A percentile compares a stretch with the other conserved stretches of the same genome.
These are phyloP conservation scores for Varanus komodoensis DNA, from an alignment of 2,113 vertebrate genomes.

Conservation along the genomic window DNA sequence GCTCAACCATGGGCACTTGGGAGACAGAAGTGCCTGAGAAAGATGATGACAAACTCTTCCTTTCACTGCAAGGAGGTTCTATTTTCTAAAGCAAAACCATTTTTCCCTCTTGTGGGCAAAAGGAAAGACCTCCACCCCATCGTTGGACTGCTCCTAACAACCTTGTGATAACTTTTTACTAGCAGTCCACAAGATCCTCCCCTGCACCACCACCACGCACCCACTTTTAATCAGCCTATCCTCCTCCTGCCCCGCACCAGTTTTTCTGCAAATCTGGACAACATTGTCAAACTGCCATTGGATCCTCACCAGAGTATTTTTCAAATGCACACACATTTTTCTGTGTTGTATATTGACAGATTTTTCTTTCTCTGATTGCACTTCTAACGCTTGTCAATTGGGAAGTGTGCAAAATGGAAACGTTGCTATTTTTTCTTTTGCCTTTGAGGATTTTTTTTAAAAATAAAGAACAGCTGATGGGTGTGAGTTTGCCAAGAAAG, in stretches of 20 bases:
- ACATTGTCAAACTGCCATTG: not conserved
- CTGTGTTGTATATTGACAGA: not conserved
- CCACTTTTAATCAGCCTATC: not conserved
- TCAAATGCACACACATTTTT: not conserved
- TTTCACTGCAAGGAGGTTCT: conserved; percentile 71
- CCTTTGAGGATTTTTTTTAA: not conserved
- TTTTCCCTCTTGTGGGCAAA: conserved; percentile 60
- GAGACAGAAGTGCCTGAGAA: conserved; percentile 80
- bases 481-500: conserved; percentile 40
- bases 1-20: conserved; percentile 68
- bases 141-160: conserved; percentile 58
- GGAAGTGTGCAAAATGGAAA: conserved; percentile 8
- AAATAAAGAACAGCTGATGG: not conserved
- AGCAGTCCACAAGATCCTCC: conserved; percentile 20
- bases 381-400: conserved; percentile 6
- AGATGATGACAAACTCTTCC: conserved; percentile 70
- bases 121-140: conserved; percentile 50
- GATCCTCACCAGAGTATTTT: not conserved
- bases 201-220: conserved; percentile 23
- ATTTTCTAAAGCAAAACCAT: conserved; percentile 48
- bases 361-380: not conserved
- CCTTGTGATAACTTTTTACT: conserved; percentile 44
- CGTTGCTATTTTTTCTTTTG: not conserved
- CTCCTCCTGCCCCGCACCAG: not conserved
- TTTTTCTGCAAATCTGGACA: not conserved